Conservation (phyloP, 1,140 invertebrate species). For the Oryctes rhinoceros region DNA sequence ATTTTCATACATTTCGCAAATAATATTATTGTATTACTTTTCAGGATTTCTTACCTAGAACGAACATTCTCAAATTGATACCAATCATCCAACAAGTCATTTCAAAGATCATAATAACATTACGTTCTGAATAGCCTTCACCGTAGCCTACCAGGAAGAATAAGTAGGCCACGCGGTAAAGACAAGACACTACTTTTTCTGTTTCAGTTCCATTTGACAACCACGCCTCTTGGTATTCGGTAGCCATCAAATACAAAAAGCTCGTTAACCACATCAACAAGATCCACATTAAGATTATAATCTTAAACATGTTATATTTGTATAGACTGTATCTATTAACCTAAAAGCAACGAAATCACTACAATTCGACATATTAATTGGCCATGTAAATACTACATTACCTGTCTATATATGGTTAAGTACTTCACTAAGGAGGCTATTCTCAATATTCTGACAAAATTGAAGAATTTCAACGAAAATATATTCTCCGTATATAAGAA, state of each 20-base stretch:
- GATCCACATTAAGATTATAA: conserved; percentile 6
- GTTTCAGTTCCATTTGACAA: background rate
- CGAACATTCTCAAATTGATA: conserved; percentile 16
- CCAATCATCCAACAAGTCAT: conserved; percentile 35
- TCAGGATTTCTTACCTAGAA: background rate
- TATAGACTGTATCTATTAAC: conserved; percentile 1
- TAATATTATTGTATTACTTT: no score
- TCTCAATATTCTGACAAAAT: conserved; percentile 30
- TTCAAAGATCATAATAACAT: conserved; percentile 22
- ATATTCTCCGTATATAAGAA: background rate
- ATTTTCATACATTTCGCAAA: no score
- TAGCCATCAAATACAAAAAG: conserved; percentile 18
- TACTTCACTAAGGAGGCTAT: conserved; percentile 18
- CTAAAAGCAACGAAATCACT: conserved; percentile 5
- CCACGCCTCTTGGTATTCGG: conserved; percentile 1
- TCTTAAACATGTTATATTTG: conserved; percentile 26
- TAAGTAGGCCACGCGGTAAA: conserved; percentile 34
- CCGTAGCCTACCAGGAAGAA: conserved; percentile 35
- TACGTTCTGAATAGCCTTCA: conserved; percentile 3
- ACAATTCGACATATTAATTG: background rate
- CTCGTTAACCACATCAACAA: conserved; percentile 18
- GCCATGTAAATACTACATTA: background rate
- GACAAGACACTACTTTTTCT: background rate
- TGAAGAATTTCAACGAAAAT: background rate
- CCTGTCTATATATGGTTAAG: background rate